Percentiles rank a stretch among this genome's conserved stretches.
Conservation (phyloP, 2,888 invertebrate species). For the Nephrotoma guestfalica region DNA sequence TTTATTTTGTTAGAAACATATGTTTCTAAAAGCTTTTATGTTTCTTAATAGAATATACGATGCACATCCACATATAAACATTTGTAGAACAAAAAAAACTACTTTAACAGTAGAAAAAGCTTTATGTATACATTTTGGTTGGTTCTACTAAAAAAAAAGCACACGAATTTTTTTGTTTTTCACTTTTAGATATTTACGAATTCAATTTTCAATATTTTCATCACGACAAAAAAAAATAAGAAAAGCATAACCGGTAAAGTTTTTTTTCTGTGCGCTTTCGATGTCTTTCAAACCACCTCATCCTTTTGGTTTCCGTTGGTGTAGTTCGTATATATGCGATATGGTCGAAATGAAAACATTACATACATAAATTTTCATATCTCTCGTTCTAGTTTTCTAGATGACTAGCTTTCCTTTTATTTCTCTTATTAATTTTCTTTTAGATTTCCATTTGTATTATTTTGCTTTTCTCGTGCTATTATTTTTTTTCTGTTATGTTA, state of each 20-base stretch:
- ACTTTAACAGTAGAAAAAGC: not conserved
- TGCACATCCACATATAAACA: not conserved
- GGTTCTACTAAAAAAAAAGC: not conserved
- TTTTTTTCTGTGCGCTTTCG: not conserved
- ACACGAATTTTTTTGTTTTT: not conserved
- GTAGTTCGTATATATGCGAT: not conserved
- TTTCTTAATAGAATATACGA: conserved; percentile 1
- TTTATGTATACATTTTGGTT: not conserved
- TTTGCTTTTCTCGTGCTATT: not conserved
- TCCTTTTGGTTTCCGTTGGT: not conserved
- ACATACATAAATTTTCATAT: not conserved
- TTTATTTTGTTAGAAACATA: conserved; percentile 2
- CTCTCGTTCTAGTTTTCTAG: not conserved
- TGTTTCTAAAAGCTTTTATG: conserved; percentile 4
- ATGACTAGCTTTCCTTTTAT: not conserved
- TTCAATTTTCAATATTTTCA: conserved; percentile 1
- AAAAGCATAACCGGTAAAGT: not conserved
- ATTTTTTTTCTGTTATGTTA: not conserved
- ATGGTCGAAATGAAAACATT: not conserved
- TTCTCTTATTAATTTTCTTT: not conserved
- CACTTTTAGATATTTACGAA: not conserved
- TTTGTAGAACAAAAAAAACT: not conserved
- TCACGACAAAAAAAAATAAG: not conserved
- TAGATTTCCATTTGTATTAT: not conserved
- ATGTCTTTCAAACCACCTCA: not conserved